Percentiles rank a stretch among this genome's conserved stretches.
Conservation (phyloP, 2,888 invertebrate genomes). For the Troides oblongomaculatus region DNA sequence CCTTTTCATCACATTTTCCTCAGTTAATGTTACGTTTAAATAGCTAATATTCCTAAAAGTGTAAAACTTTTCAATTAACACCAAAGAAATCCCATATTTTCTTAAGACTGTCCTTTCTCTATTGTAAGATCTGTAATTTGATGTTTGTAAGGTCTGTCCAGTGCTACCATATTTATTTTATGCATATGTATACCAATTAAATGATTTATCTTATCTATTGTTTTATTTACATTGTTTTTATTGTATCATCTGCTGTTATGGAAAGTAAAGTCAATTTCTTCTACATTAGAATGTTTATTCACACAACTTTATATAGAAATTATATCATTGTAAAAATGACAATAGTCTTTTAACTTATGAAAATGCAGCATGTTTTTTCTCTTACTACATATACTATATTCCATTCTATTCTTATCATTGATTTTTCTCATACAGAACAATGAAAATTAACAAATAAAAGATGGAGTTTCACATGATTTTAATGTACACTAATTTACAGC, state of each 20-base stretch:
- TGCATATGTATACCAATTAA: conserved; percentile 29
- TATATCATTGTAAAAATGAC: too few relatives aligned
- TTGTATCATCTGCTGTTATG: background rate
- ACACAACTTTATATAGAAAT: too few relatives aligned
- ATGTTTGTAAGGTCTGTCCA: conserved; percentile 29
- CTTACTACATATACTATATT: too few relatives aligned
- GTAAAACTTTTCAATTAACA: conserved; percentile 35
- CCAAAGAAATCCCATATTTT: conserved; percentile 46
- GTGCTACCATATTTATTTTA: conserved; percentile 29
- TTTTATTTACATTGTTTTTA: background rate
- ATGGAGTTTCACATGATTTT: conserved; percentile 56
- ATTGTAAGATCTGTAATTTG: conserved; percentile 30
- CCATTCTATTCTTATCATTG: too few relatives aligned
- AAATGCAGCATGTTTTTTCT: too few relatives aligned
- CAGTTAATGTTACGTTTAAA: conserved; percentile 7
- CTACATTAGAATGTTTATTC: too few relatives aligned
- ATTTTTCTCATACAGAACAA: background rate
- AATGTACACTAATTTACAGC: conserved; percentile 60
- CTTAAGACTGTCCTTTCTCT: conserved; percentile 35
- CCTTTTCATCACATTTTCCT: conserved; percentile 9
- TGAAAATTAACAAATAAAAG: conserved; percentile 21
- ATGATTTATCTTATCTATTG: conserved; percentile 18
- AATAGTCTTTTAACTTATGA: too few relatives aligned
- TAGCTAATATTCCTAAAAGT: conserved; percentile 18
- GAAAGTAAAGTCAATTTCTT: too few relatives aligned